These are phyloP conservation scores for Melierax canorus DNA, from an alignment of 2,113 vertebrate genomes.

Conservation along the genomic window DNA sequence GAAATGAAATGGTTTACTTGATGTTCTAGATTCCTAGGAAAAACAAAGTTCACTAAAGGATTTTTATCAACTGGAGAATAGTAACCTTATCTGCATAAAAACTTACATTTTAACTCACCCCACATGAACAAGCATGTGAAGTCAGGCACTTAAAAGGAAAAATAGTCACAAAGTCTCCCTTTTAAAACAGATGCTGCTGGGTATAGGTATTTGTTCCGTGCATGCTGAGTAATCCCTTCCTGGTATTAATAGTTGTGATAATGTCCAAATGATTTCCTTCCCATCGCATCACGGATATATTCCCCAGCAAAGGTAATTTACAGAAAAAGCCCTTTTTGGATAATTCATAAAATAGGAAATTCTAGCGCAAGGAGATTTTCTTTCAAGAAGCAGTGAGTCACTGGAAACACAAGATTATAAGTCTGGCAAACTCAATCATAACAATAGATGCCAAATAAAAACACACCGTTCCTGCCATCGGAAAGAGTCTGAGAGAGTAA, in stretches of 20 bases:
- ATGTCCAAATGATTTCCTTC: background rate
- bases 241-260: slow-evolving; percentile 4
- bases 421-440: background rate
- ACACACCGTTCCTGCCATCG: background rate
- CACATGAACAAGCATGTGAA: background rate
- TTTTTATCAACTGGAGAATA: background rate
- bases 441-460: slow-evolving; percentile 33
- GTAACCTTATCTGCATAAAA: background rate
- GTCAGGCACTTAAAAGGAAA: background rate
- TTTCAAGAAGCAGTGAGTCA: slow-evolving; percentile 43
- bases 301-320: background rate
- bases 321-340: background rate
- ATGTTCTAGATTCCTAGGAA: background rate
- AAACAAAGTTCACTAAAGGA: background rate
- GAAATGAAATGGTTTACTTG: background rate
- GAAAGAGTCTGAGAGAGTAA: background rate
- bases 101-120: background rate
- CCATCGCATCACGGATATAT: background rate
- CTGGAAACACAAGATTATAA: background rate
- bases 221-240: slow-evolving; percentile 38
- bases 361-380: background rate
- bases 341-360: slow-evolving; percentile 28
- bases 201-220: background rate
- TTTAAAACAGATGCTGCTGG: background rate
- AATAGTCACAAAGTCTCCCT: background rate